phyloP scores from a whole-genome alignment of 2,888 invertebrate genomes.

The Chromoteleia sp. region DNA sequence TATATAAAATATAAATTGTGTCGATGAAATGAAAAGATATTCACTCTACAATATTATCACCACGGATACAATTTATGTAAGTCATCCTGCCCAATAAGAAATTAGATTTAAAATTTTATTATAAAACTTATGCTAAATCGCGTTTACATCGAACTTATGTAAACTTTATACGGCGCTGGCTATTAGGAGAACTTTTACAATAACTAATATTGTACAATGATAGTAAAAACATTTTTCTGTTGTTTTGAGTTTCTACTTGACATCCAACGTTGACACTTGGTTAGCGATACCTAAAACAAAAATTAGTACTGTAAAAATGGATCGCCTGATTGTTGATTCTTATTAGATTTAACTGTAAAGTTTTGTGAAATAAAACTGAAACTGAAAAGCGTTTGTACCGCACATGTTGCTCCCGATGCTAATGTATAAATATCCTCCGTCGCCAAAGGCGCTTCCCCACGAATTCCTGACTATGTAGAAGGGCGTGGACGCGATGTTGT shows the following conservation, averaged over 20 bases:
- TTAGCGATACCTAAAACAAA: constrained; percentile 86
- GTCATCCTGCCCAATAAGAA: no score
- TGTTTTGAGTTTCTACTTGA: constrained; percentile 41
- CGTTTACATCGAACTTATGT: no score
- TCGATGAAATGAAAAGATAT: no score
- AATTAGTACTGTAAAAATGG: constrained; percentile 24
- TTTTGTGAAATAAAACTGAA: constrained; percentile 27
- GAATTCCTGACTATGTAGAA: constrained; percentile 94
- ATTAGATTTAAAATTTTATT: no score
- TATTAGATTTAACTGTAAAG: constrained; percentile 19
- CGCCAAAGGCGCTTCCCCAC: constrained; percentile 92
- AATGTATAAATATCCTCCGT: constrained; percentile 91
- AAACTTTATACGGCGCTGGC: no score
- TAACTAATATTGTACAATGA: not conserved
- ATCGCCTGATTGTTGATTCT: constrained; percentile 17
- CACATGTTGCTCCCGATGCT: constrained; percentile 92
- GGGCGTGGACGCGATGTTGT: constrained; percentile 89
- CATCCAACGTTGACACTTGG: constrained; percentile 88
- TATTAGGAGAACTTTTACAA: not conserved
- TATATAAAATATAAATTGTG: no score
- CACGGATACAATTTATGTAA: no score
- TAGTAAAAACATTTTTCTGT: not conserved
- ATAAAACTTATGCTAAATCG: no score
- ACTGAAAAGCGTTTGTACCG: constrained; percentile 84
- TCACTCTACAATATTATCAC: no score